Conservation (phyloP, 1,140 invertebrate species). For the Colletes latitarsis region DNA sequence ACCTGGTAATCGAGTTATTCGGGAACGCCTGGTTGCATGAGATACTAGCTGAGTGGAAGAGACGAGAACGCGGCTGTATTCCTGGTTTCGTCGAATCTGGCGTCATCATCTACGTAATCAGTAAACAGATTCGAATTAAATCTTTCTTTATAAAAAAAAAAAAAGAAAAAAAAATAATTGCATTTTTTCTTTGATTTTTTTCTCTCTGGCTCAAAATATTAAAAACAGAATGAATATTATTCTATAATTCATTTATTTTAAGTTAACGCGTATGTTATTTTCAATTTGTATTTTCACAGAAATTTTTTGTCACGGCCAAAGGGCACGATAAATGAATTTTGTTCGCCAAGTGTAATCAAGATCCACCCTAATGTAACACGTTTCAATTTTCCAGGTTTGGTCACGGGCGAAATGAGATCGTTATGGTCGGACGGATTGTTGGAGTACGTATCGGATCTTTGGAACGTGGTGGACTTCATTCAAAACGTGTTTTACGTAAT, state of each 20-base stretch:
- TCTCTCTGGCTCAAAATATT: too few species aligned
- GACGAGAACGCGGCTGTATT: conserved; percentile 90
- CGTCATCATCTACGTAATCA: conserved; percentile 91
- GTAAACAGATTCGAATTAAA: conserved; percentile 81
- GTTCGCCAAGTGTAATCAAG: too few species aligned
- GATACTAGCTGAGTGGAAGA: conserved; percentile 87
- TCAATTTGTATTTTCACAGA: too few species aligned
- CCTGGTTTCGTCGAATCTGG: conserved; percentile 92
- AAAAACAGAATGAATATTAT: too few species aligned
- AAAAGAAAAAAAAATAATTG: neutral
- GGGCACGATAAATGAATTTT: too few species aligned
- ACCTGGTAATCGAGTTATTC: conserved; percentile 88
- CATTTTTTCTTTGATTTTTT: conserved; percentile 7
- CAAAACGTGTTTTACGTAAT: conserved; percentile 96
- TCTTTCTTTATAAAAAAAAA: neutral
- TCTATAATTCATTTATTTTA: too few species aligned
- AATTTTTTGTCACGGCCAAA: too few species aligned
- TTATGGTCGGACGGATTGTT: conserved; percentile 93
- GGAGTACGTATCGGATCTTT: conserved; percentile 95
- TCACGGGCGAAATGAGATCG: conserved; percentile 93
- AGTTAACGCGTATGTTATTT: neutral
- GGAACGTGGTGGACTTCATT: conserved; percentile 98
- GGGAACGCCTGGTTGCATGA: conserved; percentile 87
- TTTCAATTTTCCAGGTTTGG: conserved; percentile 85
- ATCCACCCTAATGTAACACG: neutral